Evolutionary conservation across 2,113 vertebrate species (phyloP).

Genomic region (Protomyctophum bolini): DNA sequence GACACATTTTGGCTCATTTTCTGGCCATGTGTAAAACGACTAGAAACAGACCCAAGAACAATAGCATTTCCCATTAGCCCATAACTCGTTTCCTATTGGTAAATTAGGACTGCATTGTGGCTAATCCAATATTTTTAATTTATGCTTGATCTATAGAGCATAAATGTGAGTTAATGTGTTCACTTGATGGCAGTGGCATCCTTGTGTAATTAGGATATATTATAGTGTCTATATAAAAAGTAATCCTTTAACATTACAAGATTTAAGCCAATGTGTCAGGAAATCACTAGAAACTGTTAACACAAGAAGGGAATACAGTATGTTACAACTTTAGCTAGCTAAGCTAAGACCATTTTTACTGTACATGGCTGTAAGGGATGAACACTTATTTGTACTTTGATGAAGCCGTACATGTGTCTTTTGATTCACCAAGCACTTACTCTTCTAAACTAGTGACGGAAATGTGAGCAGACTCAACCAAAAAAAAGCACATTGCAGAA

Average conservation of each 20-base stretch:
- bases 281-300: background rate
- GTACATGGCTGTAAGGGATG: constrained; percentile 30
- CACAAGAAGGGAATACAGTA: constrained; percentile 6
- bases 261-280: constrained; percentile 23
- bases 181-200: background rate
- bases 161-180: constrained; percentile 8
- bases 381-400: constrained; percentile 40
- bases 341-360: constrained; percentile 36
- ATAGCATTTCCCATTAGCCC: too few species aligned
- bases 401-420: constrained; percentile 72
- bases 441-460: constrained; percentile 16
- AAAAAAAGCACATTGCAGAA: background rate
- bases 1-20: too few species aligned
- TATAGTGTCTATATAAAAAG: background rate
- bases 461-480: background rate
- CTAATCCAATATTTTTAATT: background rate
- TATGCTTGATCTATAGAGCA: background rate
- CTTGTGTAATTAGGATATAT: too few species aligned
- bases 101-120: background rate
- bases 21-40: too few species aligned
- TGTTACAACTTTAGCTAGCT: constrained; percentile 25
- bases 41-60: too few species aligned
- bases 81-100: too few species aligned
- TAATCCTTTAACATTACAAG: background rate
- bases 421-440: constrained; percentile 56